Percentiles rank a stretch among this genome's conserved stretches.
phyloP scores from a whole-genome alignment of 1,140 invertebrate genomes.

The Drosophila malerkotliana region DNA sequence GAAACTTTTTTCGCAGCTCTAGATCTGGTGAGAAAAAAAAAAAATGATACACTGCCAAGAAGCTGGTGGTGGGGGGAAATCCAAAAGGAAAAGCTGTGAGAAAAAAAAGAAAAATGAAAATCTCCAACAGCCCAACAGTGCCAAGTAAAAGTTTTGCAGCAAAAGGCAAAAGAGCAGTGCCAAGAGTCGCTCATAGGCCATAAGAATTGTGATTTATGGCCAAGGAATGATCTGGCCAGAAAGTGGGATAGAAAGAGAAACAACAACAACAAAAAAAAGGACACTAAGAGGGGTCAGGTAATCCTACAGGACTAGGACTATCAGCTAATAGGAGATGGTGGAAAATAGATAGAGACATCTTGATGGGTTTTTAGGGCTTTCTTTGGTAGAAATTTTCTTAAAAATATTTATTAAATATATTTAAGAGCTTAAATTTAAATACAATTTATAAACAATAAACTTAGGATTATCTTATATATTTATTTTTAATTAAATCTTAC shows the following conservation, averaged over 20 bases:
- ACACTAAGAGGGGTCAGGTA: slow-evolving; percentile 10
- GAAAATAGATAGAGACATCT: slow-evolving; percentile 3
- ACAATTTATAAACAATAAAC: too few relatives aligned
- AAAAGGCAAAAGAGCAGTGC: slow-evolving; percentile 41
- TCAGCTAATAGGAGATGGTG: background rate
- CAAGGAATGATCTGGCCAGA: background rate
- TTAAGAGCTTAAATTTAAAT: too few relatives aligned
- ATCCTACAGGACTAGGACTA: background rate
- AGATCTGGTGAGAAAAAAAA: slow-evolving; percentile 51
- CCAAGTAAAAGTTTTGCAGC: slow-evolving; percentile 47
- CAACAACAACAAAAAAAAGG: background rate
- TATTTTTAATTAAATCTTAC: too few relatives aligned
- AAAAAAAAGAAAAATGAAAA: too few relatives aligned
- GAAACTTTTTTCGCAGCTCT: slow-evolving; percentile 61
- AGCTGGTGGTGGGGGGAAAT: slow-evolving; percentile 16
- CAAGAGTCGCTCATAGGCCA: slow-evolving; percentile 42
- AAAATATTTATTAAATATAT: too few relatives aligned
- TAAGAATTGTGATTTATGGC: slow-evolving; percentile 45
- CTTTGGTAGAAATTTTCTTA: too few relatives aligned
- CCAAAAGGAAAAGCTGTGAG: background rate
- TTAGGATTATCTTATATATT: too few relatives aligned
- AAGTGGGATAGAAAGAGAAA: background rate
- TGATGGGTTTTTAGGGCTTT: too few relatives aligned
- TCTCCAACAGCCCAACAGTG: slow-evolving; percentile 16
- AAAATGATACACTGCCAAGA: slow-evolving; percentile 74